phyloP scores from a whole-genome alignment of 2,113 vertebrate genomes.

The Erpornis zantholeuca region DNA sequence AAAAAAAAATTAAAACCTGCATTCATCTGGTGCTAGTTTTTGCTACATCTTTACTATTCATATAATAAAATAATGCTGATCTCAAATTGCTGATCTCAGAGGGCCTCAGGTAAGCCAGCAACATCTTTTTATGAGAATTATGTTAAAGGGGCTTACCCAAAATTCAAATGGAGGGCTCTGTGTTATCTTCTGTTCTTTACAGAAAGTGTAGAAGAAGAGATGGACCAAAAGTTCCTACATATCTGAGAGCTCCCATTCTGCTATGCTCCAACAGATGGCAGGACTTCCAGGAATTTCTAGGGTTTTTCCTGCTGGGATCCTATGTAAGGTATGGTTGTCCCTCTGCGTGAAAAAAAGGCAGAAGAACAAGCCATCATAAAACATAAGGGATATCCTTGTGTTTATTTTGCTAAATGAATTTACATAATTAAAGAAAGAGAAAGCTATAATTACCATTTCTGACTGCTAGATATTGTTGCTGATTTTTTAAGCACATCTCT shows the following conservation, averaged over 20 bases:
- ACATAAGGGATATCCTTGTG: constrained; percentile 5
- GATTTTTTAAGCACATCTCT: not conserved
- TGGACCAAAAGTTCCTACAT: constrained; percentile 35
- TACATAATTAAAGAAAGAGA: not conserved
- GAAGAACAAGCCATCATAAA: constrained; percentile 52
- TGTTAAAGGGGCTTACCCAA: constrained; percentile 45
- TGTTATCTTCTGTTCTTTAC: constrained; percentile 58
- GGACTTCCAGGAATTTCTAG: constrained; percentile 62
- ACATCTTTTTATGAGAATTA: constrained; percentile 45
- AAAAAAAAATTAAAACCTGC: not conserved
- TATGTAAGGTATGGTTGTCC: constrained; percentile 53
- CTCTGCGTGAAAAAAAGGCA: constrained; percentile 59
- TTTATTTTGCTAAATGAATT: constrained; percentile 8
- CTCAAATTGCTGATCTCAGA: constrained; percentile 11
- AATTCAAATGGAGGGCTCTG: constrained; percentile 42
- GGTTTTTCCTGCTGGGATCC: constrained; percentile 57
- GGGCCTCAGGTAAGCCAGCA: constrained; percentile 60
- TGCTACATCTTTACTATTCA: not conserved
- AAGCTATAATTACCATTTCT: not conserved
- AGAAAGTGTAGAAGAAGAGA: constrained; percentile 44
- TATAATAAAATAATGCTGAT: not conserved
- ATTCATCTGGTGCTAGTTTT: not conserved
- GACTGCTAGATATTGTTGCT: not conserved
- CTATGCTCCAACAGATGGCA: constrained; percentile 46
- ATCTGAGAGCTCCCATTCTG: constrained; percentile 35